Evolutionary conservation across 2,113 vertebrate genomes (phyloP).

Genomic region (Hyperoodon ampullatus): DNA sequence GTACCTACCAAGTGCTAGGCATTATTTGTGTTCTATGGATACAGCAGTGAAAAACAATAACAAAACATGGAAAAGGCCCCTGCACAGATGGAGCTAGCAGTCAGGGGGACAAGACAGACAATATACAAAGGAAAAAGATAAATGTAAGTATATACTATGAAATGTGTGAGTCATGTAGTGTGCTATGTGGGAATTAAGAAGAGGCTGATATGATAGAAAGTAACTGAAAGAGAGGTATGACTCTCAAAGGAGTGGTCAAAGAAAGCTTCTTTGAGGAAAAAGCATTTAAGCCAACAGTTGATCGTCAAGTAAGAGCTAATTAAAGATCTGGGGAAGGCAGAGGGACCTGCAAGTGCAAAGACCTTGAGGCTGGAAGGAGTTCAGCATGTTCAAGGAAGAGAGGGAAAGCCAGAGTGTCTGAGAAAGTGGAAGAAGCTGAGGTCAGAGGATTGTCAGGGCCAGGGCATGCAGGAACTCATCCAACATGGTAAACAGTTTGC

Average conservation of each 20-base stretch:
- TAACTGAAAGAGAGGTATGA: background rate
- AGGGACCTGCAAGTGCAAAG: background rate
- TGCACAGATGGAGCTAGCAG: background rate
- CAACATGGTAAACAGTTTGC: background rate
- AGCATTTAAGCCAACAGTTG: background rate
- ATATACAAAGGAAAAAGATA: background rate
- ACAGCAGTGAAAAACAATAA: background rate
- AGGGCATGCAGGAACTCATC: background rate
- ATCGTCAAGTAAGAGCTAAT: background rate
- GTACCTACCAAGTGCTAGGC: background rate
- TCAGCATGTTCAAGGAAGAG: background rate
- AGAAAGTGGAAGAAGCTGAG: background rate
- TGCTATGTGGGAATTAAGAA: background rate
- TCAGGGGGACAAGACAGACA: background rate
- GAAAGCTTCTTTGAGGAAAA: background rate
- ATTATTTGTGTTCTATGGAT: background rate
- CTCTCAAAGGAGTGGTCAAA: background rate
- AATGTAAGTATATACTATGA: background rate
- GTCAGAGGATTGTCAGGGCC: background rate
- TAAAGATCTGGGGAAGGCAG: background rate
- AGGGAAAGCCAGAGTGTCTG: background rate
- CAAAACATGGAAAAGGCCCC: background rate
- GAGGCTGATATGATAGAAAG: background rate
- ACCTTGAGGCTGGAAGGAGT: background rate
- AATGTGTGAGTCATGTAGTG: background rate